Evolutionary conservation across 2,113 vertebrate species (phyloP).

Genomic region (Todiramphus saurophagus): DNA sequence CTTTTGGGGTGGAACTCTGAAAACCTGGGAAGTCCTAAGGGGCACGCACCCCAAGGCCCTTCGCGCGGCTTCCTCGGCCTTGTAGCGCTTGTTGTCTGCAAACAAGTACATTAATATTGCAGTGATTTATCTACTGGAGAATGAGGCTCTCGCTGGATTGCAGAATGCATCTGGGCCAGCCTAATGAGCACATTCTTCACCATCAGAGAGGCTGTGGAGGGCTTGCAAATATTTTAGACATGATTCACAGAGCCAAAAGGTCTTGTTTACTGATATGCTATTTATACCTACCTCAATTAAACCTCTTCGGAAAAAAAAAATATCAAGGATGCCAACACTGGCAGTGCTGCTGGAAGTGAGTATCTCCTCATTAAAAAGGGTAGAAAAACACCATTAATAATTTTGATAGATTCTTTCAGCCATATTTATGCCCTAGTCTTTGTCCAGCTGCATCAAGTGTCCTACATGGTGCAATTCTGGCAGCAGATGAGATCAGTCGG

Average conservation of each 20-base stretch:
- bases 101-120: not conserved
- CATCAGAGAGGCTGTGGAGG: conserved; percentile 47
- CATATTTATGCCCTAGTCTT: not conserved
- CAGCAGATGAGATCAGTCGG: not conserved
- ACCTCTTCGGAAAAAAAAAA: not conserved
- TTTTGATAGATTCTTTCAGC: not conserved
- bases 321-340: not conserved
- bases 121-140: conserved; percentile 37
- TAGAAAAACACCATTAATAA: conserved; percentile 59
- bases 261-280: conserved; percentile 69
- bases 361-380: conserved; percentile 28
- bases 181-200: conserved; percentile 64
- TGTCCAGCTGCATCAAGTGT: not conserved
- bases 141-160: not conserved
- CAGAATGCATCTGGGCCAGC: conserved; percentile 55
- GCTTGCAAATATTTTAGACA: conserved; percentile 52
- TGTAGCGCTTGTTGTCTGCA: not conserved
- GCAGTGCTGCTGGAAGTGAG: conserved; percentile 27
- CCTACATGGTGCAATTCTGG: not conserved
- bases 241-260: conserved; percentile 65
- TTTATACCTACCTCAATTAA: conserved; percentile 68
- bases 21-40: not conserved
- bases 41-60: not conserved
- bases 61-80: not conserved
- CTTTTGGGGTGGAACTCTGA: not conserved